Evolutionary conservation across 2,888 invertebrate genomes (phyloP), one percentile per base, ranked within the genome.

Genomic region (Schrankia costaestrigalis): DNA sequence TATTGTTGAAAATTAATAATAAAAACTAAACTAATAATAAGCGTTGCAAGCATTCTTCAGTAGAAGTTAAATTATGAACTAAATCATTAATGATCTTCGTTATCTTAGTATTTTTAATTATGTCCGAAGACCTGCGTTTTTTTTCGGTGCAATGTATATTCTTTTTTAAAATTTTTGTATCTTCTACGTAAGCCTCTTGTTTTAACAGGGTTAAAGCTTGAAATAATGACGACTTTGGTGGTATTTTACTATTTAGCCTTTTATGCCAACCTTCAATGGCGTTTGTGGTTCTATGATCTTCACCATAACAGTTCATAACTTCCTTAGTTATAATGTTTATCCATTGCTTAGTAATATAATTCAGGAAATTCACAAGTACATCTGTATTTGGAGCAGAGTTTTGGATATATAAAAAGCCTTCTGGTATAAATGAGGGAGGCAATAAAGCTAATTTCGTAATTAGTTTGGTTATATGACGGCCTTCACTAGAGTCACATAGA

Each of bases 221-320:
- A n/a, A n/a, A n/a, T n/a, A n/a, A n/a, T n/a, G n/a, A n/a, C n/a
- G n/a, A n/a, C n/a, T n/a, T n/a, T n/a, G n/a, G 12, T 8, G 12
- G 24, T 7, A 24, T 12, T 25, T 14, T 25, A 13, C 14, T 13
- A 12, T 25, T 25, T 7, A 25, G 25, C 12, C 13, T 7, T 13
- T n/a, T 25, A 12, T 12, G n/a, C 25, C n/a, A 25, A 12, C 25
- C 25, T 25, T 25, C 25, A n/a, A 13, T 13, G 3, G 13, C 25
- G 13, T 13, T 25, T 12, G 12, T 25, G 12, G 25, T 12, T 13
- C 25, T 25, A 11, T 13, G 13, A 13, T 13, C 9, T 8, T 25
- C 12, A 25, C 13, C 13, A 13, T 25, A 25, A 13, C 13, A 25
- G 25, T 13, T 25, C 8, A 25, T n/a, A 13, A 25, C n/a, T 25